Percentiles rank a stretch among this genome's conserved stretches.
These are phyloP conservation scores for Nycticorax nycticorax DNA, from an alignment of 2,113 vertebrate genomes.

Conservation along the genomic window DNA sequence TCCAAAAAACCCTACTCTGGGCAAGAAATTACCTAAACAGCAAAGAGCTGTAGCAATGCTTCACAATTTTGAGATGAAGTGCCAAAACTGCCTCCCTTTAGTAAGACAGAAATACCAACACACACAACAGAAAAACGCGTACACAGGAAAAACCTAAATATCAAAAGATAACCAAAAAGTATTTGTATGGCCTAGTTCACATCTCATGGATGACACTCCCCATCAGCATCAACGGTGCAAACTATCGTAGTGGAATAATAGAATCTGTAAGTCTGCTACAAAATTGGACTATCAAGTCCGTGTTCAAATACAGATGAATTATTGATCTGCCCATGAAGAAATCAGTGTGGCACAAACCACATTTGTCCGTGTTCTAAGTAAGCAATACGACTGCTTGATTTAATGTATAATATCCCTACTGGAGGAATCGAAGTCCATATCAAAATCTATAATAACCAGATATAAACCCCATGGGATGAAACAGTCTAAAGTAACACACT, in stretches of 20 bases:
- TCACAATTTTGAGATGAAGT: neutral
- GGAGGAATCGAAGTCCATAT: neutral
- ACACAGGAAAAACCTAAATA: neutral
- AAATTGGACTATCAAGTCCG: neutral
- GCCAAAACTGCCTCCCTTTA: neutral
- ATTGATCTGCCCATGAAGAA: neutral
- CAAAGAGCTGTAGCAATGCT: neutral
- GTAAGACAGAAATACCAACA: neutral
- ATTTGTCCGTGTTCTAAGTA: neutral
- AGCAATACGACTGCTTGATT: neutral
- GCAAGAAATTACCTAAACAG: conserved; percentile 35
- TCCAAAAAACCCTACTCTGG: conserved; percentile 13
- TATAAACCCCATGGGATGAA: neutral
- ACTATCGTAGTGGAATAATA: neutral
- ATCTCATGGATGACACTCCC: accelerated
- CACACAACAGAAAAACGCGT: neutral
- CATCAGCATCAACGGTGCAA: neutral
- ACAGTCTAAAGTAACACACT: neutral
- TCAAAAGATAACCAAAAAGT: neutral
- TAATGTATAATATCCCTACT: neutral
- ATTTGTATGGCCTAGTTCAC: neutral
- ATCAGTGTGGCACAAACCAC: too few species aligned
- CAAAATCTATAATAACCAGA: neutral
- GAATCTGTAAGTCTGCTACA: neutral
- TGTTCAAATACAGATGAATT: neutral